These are phyloP conservation scores for Zenarchopterus dispar DNA, from an alignment of 2,797 vertebrate species.

Conservation along the genomic window DNA sequence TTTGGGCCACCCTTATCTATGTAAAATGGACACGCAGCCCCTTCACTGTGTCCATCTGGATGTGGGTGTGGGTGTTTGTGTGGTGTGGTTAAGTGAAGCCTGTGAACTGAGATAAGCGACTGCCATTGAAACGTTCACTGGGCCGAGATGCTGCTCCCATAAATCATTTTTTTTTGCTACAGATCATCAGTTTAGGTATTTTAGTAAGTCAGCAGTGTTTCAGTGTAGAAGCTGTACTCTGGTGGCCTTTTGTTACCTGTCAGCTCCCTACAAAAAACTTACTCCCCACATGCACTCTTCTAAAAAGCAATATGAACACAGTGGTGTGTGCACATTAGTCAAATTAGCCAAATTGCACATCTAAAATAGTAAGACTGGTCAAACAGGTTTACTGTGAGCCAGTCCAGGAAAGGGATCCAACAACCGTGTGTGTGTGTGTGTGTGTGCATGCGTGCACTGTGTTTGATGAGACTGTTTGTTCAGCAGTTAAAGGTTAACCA, in stretches of 20 bases:
- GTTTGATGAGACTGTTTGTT: conserved; percentile 45
- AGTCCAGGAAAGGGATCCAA: neutral
- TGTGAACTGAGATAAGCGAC: conserved; percentile 69
- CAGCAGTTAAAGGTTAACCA: conserved; percentile 59
- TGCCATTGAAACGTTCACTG: conserved; percentile 35
- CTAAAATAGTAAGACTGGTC: conserved; percentile 9
- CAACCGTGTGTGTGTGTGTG: conserved; percentile 14
- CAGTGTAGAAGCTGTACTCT: conserved; percentile 20
- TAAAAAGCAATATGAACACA: conserved; percentile 2
- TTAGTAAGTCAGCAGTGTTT: conserved; percentile 33
- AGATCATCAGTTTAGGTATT: conserved; percentile 41
- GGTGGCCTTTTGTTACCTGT: conserved; percentile 15
- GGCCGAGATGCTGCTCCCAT: conserved; percentile 43
- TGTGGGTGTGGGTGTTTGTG: conserved; percentile 29
- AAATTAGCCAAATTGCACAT: conserved; percentile 8
- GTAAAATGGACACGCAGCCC: conserved; percentile 36
- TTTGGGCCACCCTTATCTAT: conserved; percentile 53
- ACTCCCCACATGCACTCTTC: neutral
- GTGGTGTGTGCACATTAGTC: conserved; percentile 10
- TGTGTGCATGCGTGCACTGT: neutral
- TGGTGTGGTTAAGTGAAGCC: conserved; percentile 34
- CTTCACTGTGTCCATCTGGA: conserved; percentile 13
- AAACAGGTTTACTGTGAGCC: conserved; percentile 18
- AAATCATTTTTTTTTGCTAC: conserved; percentile 45
- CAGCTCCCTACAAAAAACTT: conserved; percentile 9